Evolutionary conservation across 1,140 invertebrate species (phyloP).

Genomic region (Branchinecta lynchi): DNA sequence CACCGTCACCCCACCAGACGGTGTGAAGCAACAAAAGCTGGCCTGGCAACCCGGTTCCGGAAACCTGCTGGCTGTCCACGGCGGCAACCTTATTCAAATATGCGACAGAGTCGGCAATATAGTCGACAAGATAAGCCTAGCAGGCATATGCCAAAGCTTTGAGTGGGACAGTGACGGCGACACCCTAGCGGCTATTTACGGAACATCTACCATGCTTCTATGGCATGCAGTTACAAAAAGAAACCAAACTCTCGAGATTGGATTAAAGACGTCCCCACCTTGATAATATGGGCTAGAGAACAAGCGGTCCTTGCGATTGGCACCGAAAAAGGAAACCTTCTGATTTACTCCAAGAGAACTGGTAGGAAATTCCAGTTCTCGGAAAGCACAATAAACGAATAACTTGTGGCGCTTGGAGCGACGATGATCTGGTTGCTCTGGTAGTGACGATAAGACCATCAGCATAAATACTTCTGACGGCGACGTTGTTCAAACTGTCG

Average conservation of each 20-base stretch:
- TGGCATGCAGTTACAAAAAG: conserved; percentile 80
- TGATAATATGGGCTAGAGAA: conserved; percentile 75
- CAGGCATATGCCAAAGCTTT: conserved; percentile 60
- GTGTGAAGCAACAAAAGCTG: not conserved
- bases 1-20: too few relatives aligned
- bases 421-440: conserved; percentile 71
- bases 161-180: conserved; percentile 94
- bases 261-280: conserved; percentile 66
- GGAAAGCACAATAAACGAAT: conserved; percentile 92
- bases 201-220: conserved; percentile 55
- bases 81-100: not conserved
- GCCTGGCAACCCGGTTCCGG: not conserved
- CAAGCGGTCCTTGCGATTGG: conserved; percentile 71
- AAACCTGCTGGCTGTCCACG: not conserved
- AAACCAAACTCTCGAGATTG: conserved; percentile 60
- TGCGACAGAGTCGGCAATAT: not conserved
- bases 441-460: conserved; percentile 79
- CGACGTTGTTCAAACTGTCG: conserved; percentile 71
- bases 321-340: conserved; percentile 80
- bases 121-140: not conserved
- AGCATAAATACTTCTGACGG: conserved; percentile 86
- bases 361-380: conserved; percentile 78
- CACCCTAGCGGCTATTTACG: conserved; percentile 69
- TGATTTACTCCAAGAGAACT: conserved; percentile 87
- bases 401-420: conserved; percentile 77